Evolutionary conservation across 2,888 invertebrate species (phyloP).

Genomic region (Automeris io): DNA sequence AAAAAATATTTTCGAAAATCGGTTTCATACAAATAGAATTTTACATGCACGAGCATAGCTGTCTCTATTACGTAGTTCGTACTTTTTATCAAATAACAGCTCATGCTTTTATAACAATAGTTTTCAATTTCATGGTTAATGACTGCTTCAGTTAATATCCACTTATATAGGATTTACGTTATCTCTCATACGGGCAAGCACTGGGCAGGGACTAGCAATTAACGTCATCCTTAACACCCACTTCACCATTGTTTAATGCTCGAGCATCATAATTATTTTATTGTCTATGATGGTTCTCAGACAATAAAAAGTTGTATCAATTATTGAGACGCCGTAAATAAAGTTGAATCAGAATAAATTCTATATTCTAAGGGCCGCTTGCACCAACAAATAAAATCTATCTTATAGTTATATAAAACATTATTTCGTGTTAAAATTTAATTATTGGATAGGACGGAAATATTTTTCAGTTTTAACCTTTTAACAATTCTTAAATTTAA

Average conservation of each 20-base stretch:
- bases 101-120: background rate
- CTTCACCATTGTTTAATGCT: constrained; percentile 11
- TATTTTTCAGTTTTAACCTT: too few relatives aligned
- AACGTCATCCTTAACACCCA: constrained; percentile 32
- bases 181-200: constrained; percentile 30
- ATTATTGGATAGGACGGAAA: background rate
- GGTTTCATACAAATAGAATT: too few relatives aligned
- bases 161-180: constrained; percentile 12
- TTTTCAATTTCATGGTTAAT: background rate
- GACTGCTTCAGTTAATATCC: background rate
- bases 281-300: background rate
- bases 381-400: too few relatives aligned
- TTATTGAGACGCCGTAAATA: too few relatives aligned
- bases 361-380: too few relatives aligned
- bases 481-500: too few relatives aligned
- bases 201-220: constrained; percentile 30
- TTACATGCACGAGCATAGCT: too few relatives aligned
- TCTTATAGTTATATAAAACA: background rate
- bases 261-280: constrained; percentile 4
- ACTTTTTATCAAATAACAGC: too few relatives aligned
- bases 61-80: too few relatives aligned
- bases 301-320: too few relatives aligned
- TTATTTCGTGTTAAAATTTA: background rate
- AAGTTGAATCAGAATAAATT: too few relatives aligned
- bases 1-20: too few relatives aligned